Evolutionary conservation across 2,797 vertebrate genomes (phyloP), one percentile per base, ranked within the genome.

Genomic region (Sebastes oblongus): DNA sequence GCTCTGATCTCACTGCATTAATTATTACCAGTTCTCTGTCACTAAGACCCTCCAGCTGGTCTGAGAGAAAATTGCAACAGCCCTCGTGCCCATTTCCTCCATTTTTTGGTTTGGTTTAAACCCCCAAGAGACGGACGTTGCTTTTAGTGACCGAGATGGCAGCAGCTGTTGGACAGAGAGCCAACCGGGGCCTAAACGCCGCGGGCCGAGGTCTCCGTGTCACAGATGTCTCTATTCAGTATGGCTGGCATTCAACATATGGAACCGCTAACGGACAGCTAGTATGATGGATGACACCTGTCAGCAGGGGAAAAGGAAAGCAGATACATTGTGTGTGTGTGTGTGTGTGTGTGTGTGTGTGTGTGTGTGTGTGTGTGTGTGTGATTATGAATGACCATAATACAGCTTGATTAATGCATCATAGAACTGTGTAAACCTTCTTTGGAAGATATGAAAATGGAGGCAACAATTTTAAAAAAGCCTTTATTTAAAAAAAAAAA

Each of bases 281-380:
- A 95, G 88, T 91, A 58, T 95, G 95, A 96, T 96, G 90, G 95
- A 96, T 95, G 90, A 88, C 79, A 88, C 85, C 93, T 94, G 92
- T 94, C 95, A 95, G 73, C 69, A 32, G 84, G 65, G 62, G 69
- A 84, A 46, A 74, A 82, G 66, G 78, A 81, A 66, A 85, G 79
- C 64, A 80, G 78, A 81, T 65, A 59, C 27, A 29, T 1, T 29
- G 34, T 64, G 70, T 83, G 62, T 29, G 29, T 6, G 27, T 27
- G 25, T 25, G 25, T 75, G 65, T 42, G 61, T 22, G 66, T 20
- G 62, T 24, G 4, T 25, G 22, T 22, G 22, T 22, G 22, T 29
- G 34, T 64, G 70, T 83, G 62, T 29, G 27, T 27, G 27, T 25
- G 25, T 25, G 24, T 75, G 65, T 42, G 61, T 22, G 66, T 20